Evolutionary conservation across 2,113 vertebrate genomes (phyloP), one percentile per base, ranked within the genome.

Genomic region (Ptilorrhoa leucosticta): DNA sequence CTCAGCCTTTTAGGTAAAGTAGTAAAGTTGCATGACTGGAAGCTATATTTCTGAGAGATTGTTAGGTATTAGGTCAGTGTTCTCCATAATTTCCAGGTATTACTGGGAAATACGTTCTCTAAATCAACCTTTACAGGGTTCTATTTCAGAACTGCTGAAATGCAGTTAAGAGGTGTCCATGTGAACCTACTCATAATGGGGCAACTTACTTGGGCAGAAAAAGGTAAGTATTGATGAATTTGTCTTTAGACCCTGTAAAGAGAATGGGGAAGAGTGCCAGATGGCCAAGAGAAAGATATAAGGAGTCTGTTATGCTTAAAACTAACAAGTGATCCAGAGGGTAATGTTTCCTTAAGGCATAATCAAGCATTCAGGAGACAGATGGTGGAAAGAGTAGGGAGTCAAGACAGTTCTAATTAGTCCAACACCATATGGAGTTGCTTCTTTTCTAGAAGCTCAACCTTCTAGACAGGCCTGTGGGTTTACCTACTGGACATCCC

Each of bases 281-380:
- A 93, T 89, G 80, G 91, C 68, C 45, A 92, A 75, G 31, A 51
- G 69, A 61, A 92, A 84, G 83, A 60, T 89, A 60, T 28, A 57
- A 90, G 26, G 33, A 78, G 22, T 68, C 44, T 94, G 35, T 37
- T 95, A 82, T 92, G 40, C 53, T 89, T 91, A 90, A 94, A 51
- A 71, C 56, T 90, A 92, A 69, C 75, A 87, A 92, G 54, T 82
- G 77, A 94, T 89, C 87, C 93, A 95, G 75, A 90, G 88, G 47
- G 63, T 88, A 94, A 95, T 80, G 56, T 92, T 97, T 93, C 89
- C 91, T 95, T 92, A 89, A 94, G 91, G 93, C 91, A 96, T 92
- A 90, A 92, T 95, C 79, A 96, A 81, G 68, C 54, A 96, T 95
- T 96, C 89, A 95, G 44, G 35, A 93, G 69, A 73, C 87, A 92